Base-by-base conservation (phyloP, 2,888 invertebrate species). In the Polydrusus cervinus region DNA sequence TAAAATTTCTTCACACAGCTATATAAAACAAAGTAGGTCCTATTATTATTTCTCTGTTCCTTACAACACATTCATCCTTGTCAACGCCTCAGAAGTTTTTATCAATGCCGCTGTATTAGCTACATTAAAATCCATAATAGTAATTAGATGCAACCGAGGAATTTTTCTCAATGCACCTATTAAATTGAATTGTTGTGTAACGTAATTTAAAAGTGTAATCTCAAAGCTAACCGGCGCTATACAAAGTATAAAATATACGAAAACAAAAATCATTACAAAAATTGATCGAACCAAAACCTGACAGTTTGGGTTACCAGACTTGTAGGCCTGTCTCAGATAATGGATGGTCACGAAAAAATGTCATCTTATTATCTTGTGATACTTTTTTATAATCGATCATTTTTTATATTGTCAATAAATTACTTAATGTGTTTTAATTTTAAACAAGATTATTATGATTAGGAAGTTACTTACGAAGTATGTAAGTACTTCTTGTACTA, bases 301-400 rank as follows among this genome's bases (percentile, higher is more conserved):
- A 75, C 75, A 75, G 75, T 72, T 62, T 67, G 43, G 75, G 75
- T 71, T 68, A 72, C 71, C 75, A 79, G 80, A 81, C 83, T 82
- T 82, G 84, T 84, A 81, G 77, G 81, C 83, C 82, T 82, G 84
- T 84, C 84, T 77, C 51, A 76, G 78, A 76, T 84, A 84, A 85
- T 85, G 84, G 84, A 85, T 85, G 83, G 81, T 79, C 82, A 79
- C 78, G 81, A 78, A 81, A 81, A 83, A 83, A 83, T 84, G 84
- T 84, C 84, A 83, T 81, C 83, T 84, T 82, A 82, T 84, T 84
- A 84, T 84, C 84, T 80, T 79, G 75, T 79, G 79, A 79, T 81
- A 80, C 81, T 82, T 82, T 81, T 82, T 82, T 60, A 70, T 71
- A 76, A 84, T 85, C 84, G 82, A 85, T 85, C 85, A 84, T 84